Evolutionary conservation across 1,140 invertebrate species (phyloP).

Genomic region (Drosophila nasuta): DNA sequence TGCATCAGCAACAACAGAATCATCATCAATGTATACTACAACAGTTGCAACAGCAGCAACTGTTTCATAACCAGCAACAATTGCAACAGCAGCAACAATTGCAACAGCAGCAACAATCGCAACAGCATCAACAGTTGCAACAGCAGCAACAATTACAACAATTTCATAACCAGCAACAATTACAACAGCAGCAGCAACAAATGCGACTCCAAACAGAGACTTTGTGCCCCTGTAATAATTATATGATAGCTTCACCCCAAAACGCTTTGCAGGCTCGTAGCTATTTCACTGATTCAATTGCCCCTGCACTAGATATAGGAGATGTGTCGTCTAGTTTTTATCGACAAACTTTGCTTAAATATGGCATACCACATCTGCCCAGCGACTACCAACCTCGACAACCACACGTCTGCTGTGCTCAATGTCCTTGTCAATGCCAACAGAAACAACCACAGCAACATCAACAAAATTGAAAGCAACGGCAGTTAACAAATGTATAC

Average conservation of each 20-base stretch:
- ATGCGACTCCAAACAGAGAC: neutral
- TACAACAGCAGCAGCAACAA: neutral
- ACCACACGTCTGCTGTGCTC: neutral
- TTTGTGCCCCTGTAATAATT: neutral
- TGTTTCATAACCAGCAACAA: no score
- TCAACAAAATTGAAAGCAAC: neutral
- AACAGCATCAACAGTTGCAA: neutral
- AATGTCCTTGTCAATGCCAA: neutral
- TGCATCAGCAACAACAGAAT: no score
- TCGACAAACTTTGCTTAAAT: conserved; percentile 45
- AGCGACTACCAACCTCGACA: neutral
- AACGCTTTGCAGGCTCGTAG: neutral
- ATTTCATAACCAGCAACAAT: neutral
- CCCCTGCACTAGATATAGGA: conserved; percentile 1
- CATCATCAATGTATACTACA: no score
- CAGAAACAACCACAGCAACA: no score
- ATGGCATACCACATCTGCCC: conserved; percentile 33
- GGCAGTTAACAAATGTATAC: neutral
- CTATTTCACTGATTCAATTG: neutral
- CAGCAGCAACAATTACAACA: neutral
- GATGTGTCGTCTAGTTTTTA: conserved; percentile 36
- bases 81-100: conserved; percentile 4
- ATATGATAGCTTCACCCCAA: neutral
- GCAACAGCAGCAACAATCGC: neutral
- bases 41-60: neutral